Evolutionary conservation across 2,113 vertebrate species (phyloP).

Genomic region (Emydocephalus ijimae): DNA sequence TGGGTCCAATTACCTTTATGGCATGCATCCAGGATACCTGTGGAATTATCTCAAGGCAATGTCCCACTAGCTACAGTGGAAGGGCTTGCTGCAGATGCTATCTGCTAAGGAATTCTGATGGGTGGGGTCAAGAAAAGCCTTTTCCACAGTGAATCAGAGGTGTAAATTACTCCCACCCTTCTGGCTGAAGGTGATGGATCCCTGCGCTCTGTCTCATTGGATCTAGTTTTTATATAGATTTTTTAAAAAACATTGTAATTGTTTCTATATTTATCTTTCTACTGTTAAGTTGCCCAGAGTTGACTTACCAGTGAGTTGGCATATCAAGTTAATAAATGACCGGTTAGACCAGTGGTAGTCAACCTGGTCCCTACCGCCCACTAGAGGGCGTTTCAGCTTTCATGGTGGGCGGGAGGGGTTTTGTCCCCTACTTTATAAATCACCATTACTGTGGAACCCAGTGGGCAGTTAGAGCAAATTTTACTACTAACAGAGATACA

Average conservation of each 20-base stretch:
- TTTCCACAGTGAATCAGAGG: not conserved
- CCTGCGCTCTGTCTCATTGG: not conserved
- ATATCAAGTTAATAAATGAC: not conserved
- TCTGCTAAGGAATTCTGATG: not conserved
- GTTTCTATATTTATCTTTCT: not conserved
- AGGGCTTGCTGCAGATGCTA: not conserved
- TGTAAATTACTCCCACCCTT: not conserved
- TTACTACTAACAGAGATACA: no score
- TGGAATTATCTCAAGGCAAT: not conserved
- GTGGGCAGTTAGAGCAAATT: no score
- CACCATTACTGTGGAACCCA: no score
- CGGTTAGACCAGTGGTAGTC: not conserved
- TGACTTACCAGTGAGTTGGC: not conserved
- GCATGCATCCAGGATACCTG: not conserved
- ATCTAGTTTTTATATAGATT: not conserved
- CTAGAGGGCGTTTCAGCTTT: no score
- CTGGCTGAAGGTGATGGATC: not conserved
- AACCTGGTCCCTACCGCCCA: no score
- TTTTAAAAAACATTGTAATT: not conserved
- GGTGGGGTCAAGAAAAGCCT: not conserved
- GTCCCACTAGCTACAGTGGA: not conserved
- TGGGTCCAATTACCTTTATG: not conserved
- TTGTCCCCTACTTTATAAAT: no score
- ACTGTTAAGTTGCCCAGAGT: not conserved
- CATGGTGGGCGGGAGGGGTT: no score